A percentile compares a stretch with the other conserved stretches of the same genome.
Conservation (phyloP, 2,113 vertebrate species). For the Setophaga coronata region DNA sequence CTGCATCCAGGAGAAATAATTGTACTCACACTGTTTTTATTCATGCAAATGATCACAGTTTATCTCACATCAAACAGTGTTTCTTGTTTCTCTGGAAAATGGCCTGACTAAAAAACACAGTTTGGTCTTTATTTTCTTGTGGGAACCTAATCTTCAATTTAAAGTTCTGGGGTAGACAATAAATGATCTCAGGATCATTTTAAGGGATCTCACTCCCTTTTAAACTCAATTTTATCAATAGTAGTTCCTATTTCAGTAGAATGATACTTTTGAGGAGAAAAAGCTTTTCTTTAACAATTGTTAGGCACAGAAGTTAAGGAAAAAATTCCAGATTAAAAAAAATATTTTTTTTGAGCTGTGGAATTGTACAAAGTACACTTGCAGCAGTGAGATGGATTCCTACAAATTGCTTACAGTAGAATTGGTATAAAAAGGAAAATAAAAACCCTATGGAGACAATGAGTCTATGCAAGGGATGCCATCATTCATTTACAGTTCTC, state of each 20-base stretch:
- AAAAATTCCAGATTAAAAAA: too few relatives aligned
- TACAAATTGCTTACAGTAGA: not conserved
- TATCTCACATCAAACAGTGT: not conserved
- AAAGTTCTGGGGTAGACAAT: not conserved
- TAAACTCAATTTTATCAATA: too few relatives aligned
- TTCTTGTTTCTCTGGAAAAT: not conserved
- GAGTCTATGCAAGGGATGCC: rapidly evolving
- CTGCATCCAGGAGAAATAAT: not conserved
- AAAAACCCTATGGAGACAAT: rapidly evolving
- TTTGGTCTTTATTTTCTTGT: not conserved
- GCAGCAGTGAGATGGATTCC: not conserved
- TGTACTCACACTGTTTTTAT: not conserved
- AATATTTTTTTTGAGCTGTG: not conserved
- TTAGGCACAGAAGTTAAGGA: too few relatives aligned
- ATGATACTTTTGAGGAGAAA: too few relatives aligned
- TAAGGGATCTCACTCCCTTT: too few relatives aligned
- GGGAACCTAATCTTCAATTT: not conserved
- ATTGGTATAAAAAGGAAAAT: not conserved
- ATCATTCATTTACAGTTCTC: not conserved
- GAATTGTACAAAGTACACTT: not conserved
- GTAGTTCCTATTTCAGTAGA: too few relatives aligned
- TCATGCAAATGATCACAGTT: not conserved
- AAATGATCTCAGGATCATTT: not conserved
- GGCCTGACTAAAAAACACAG: not conserved
- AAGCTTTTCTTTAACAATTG: too few relatives aligned